A percentile compares a stretch with the other conserved stretches of the same genome.
Evolutionary conservation across 2,888 invertebrate species (phyloP).

Genomic region (Ligdia adustata): DNA sequence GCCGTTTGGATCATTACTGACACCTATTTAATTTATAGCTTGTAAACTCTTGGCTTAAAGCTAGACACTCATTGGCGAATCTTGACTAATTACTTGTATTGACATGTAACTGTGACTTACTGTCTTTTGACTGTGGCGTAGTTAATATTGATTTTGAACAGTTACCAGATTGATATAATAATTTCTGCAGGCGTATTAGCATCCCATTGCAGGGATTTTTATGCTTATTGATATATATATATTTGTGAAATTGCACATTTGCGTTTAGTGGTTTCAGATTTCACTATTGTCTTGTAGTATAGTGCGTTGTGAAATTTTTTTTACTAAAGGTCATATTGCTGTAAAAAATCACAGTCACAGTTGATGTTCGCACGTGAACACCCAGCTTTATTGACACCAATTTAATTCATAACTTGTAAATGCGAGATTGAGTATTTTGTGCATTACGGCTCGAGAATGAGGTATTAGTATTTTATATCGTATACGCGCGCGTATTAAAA

Average conservation of each 20-base stretch:
- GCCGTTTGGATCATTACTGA: conserved; percentile 51
- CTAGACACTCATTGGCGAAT: background rate
- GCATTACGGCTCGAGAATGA: conserved; percentile 9
- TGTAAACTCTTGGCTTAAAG: conserved; percentile 14
- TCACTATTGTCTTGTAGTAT: no score
- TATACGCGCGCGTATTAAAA: background rate
- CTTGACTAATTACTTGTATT: background rate
- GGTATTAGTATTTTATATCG: no score
- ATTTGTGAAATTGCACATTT: no score
- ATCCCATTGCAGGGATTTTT: no score
- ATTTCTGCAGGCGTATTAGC: no score
- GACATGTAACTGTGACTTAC: background rate
- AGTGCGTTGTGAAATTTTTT: no score
- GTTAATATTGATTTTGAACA: no score
- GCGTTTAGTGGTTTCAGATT: no score
- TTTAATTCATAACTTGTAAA: conserved; percentile 52
- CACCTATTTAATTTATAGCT: conserved; percentile 56
- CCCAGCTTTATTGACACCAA: conserved; percentile 43
- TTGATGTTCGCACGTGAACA: background rate
- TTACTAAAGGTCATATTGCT: no score
- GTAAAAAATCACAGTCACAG: background rate
- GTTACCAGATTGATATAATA: no score
- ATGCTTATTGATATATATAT: no score
- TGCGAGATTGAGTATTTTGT: conserved; percentile 1
- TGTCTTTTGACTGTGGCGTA: no score